A percentile compares a stretch with the other conserved stretches of the same genome.
These are phyloP conservation scores for Hirtodrosophila cameraria DNA, from an alignment of 2,888 invertebrate genomes.

Conservation along the genomic window DNA sequence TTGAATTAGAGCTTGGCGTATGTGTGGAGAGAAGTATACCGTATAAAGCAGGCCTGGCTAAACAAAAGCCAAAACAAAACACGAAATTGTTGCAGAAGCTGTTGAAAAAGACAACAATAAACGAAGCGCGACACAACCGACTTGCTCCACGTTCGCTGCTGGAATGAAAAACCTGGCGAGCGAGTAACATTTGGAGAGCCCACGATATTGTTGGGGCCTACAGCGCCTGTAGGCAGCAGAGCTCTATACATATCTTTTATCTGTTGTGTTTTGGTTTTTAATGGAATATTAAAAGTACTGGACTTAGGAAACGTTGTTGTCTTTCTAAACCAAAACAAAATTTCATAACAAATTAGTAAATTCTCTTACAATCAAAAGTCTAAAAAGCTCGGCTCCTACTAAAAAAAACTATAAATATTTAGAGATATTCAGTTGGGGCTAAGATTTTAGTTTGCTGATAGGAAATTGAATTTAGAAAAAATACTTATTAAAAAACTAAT, in stretches of 20 bases:
- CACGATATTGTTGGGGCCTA: conserved; percentile 9
- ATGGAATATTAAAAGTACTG: not conserved
- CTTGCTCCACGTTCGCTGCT: conserved; percentile 54
- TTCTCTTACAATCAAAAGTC: no score
- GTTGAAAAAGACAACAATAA: conserved; percentile 24
- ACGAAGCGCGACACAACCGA: conserved; percentile 49
- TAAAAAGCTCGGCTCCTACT: no score
- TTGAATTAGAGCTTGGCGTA: conserved; percentile 43
- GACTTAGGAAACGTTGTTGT: no score
- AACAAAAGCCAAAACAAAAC: conserved; percentile 48
- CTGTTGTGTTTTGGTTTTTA: conserved; percentile 7
- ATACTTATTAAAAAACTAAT: no score
- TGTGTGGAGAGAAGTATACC: conserved; percentile 18
- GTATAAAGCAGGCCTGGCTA: conserved; percentile 36
- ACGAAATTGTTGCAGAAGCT: conserved; percentile 29
- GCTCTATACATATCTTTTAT: conserved; percentile 1
- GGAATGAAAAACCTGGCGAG: conserved; percentile 51
- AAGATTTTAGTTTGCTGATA: no score
- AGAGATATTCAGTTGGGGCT: no score
- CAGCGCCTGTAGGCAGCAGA: conserved; percentile 12
- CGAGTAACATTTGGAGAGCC: conserved; percentile 17
- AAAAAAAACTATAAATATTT: no score
- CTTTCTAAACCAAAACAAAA: no score
- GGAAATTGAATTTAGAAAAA: no score
- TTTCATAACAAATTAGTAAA: no score